Evolutionary conservation across 1,140 invertebrate genomes (phyloP), one percentile per base, ranked within the genome.

Genomic region (Scaptomyza pallida): DNA sequence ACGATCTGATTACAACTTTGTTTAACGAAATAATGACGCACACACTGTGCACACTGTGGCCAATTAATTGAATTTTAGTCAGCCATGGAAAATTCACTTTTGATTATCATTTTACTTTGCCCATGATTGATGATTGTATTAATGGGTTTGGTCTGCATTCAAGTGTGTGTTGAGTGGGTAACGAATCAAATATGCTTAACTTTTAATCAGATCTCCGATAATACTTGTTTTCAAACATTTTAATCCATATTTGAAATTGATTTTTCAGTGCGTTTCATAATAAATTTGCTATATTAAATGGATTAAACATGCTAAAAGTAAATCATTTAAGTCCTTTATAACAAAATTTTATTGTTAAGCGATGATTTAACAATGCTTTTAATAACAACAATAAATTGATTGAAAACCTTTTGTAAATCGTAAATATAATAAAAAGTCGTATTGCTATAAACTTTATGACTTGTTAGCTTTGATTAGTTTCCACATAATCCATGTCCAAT

Each of bases 1-100:
- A 83, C 80, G 80, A 83, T 83, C 80, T 85, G 80, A 85, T 83
- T 85, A 73, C 63, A 37, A 40, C 48, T 75, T 79, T 79, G 78
- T 62, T 83, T 83, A 69, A 56, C 72, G 23, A 77, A 83, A 30
- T 1, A 85, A 76, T 76, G 79, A 83, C 80, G 72, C 75, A 83
- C 26, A 30, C 68, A 65, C 50, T 54, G 61, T 61, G 70, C 70
- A 67, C 71, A 73, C 43, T 73, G 57, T 50, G 64, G 45, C 76
- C 80, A 75, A 78, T 85, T 85, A 79, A 83, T 83, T 69, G 72
- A 75, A 85, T 75, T 69, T 78, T 74, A 41, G 19, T 43, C 55
- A 60, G 61, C 51, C 65, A 54, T 76, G 45, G 47, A 56, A 60
- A 69, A 68, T 67, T 43, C 19, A 48, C 61, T 50, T n/a, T 55